These are phyloP conservation scores for Patella pellucida DNA, from an alignment of 2,888 invertebrate species.

Conservation along the genomic window DNA sequence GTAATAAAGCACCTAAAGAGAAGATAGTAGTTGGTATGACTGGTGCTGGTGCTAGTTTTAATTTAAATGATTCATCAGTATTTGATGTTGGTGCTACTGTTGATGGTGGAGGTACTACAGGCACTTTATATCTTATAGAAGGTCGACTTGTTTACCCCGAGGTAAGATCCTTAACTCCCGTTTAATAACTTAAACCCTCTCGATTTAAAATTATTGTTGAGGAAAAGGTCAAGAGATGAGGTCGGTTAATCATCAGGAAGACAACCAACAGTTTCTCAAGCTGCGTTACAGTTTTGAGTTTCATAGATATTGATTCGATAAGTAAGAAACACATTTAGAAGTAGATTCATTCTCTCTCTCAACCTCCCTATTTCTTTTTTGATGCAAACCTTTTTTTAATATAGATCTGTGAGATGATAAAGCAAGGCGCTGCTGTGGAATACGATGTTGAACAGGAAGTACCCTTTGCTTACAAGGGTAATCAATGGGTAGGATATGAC, in stretches of 20 bases:
- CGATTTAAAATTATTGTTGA: too few species aligned
- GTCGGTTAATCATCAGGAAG: too few species aligned
- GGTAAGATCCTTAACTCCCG: neutral
- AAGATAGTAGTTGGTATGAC: constrained; percentile 23
- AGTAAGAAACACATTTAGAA: too few species aligned
- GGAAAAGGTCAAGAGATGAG: too few species aligned
- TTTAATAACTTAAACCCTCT: too few species aligned
- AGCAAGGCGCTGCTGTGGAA: constrained; percentile 10
- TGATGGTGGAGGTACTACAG: neutral
- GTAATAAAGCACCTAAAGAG: neutral
- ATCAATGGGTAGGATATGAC: constrained; percentile 35
- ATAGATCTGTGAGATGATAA: constrained; percentile 17
- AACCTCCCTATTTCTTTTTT: too few species aligned
- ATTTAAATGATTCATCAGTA: constrained; percentile 1
- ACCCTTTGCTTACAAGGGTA: constrained; percentile 76
- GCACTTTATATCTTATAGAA: neutral
- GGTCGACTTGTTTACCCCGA: constrained; percentile 21
- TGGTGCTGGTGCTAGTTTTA: constrained; percentile 18
- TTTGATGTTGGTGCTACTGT: constrained; percentile 17
- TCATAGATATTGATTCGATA: too few species aligned
- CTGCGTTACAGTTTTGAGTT: too few species aligned
- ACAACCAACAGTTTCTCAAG: too few species aligned
- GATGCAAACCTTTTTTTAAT: neutral
- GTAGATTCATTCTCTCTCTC: too few species aligned
- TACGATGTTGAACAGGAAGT: constrained; percentile 66